Conservation (phyloP, 1,140 invertebrate species). For the Babylonia areolata region DNA sequence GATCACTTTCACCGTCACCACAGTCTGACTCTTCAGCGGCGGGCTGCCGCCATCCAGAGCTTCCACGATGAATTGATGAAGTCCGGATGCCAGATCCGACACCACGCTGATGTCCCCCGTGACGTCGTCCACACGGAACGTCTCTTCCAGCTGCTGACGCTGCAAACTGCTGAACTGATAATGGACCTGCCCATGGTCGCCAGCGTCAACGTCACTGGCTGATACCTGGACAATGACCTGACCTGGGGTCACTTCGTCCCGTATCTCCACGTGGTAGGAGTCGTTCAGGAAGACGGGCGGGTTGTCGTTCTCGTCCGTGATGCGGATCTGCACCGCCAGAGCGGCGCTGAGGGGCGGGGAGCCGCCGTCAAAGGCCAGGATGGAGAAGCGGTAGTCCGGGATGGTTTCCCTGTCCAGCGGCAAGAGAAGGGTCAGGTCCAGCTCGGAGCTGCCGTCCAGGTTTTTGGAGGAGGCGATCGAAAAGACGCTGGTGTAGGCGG, state of each 20-base stretch:
- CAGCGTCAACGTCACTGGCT: conserved; percentile 88
- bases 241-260: conserved; percentile 47
- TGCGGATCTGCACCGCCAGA: conserved; percentile 81
- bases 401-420: conserved; percentile 86
- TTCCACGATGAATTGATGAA: conserved; percentile 87
- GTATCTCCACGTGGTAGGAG: conserved; percentile 87
- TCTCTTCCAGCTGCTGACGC: conserved; percentile 47
- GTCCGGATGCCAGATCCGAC: conserved; percentile 47
- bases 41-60: conserved; percentile 94
- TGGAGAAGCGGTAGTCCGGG: conserved; percentile 85
- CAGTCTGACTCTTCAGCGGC: conserved; percentile 91
- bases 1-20: conserved; percentile 87
- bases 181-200: conserved; percentile 85
- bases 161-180: conserved; percentile 82
- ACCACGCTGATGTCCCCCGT: conserved; percentile 60
- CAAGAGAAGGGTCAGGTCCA: conserved; percentile 42
- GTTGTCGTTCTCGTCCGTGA: conserved; percentile 73
- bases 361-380: conserved; percentile 84
- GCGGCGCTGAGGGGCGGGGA: conserved; percentile 48
- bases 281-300: conserved; percentile 84
- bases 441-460: conserved; percentile 57
- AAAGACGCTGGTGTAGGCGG: conserved; percentile 46
- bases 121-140: conserved; percentile 55
- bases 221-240: conserved; percentile 78
- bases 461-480: conserved; percentile 45